Conservation (phyloP, 2,797 vertebrate genomes). For the Leptoclinus maculatus region DNA sequence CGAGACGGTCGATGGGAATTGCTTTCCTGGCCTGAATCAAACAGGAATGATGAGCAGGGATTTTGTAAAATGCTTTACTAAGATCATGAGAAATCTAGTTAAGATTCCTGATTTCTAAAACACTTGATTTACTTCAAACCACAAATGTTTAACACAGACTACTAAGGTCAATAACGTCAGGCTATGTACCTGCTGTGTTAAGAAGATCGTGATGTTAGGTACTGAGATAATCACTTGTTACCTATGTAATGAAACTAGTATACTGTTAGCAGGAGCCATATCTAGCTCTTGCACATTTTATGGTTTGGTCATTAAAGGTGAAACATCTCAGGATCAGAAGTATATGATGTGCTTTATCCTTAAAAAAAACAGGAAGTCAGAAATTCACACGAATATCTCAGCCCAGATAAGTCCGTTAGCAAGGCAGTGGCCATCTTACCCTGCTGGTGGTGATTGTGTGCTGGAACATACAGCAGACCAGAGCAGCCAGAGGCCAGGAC, state of each 20-base stretch:
- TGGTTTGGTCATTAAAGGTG: background rate
- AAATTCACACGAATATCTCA: background rate
- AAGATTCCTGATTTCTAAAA: slow-evolving; percentile 1
- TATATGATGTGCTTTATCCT: background rate
- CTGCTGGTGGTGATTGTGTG: slow-evolving; percentile 86
- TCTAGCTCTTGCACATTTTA: background rate
- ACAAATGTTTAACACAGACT: background rate
- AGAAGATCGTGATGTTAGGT: background rate
- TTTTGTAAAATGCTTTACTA: background rate
- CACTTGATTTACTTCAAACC: background rate
- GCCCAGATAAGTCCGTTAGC: background rate
- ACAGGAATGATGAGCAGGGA: background rate
- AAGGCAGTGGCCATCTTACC: slow-evolving; percentile 78
- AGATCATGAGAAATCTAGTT: background rate
- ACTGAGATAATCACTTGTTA: background rate
- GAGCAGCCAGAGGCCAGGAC: slow-evolving; percentile 88
- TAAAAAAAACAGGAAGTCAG: background rate
- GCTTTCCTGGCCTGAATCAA: slow-evolving; percentile 90
- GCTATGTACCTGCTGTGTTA: background rate
- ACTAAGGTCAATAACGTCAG: background rate
- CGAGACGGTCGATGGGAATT: slow-evolving; percentile 91
- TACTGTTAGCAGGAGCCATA: background rate
- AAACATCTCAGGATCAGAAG: background rate
- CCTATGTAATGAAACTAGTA: background rate
- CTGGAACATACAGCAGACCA: slow-evolving; percentile 92